Base-by-base conservation (phyloP, 1,140 invertebrate species). In the Trichogramma pretiosum region DNA sequence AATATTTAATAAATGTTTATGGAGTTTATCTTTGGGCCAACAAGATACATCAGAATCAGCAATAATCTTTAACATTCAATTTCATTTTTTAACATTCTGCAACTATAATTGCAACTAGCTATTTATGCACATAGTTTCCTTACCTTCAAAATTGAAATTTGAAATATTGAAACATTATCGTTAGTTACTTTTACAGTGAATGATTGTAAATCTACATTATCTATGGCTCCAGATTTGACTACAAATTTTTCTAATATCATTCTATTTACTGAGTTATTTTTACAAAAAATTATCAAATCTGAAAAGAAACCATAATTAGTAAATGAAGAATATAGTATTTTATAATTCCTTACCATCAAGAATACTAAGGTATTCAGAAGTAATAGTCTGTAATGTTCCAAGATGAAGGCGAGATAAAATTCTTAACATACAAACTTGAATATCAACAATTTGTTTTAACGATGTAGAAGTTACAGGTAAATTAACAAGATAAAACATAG, bases 341-440 rank as follows among this genome's bases (percentile, higher is more conserved):
- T 17, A 28, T 28, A 23, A 3, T 21, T 21, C n/a, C 18, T 36
- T 62, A 64, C 63, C 61, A 48, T 62, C 50, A 1, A 69, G 35
- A 21, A 67, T 60, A 26, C 50, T 46, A n/a, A 69, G 44, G 22
- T 69, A 69, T 26, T 60, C 61, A 7, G 38, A 21, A 18, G 55
- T 59, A 46, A 63, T 68, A 36, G 22, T 49, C 28, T 53, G 34
- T 50, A 64, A 67, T 46, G 59, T 59, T 28, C 41, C 43, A 0
- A 52, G 26, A 50, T 70, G 56, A 33, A 62, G 54, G 9, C 54
- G 47, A 19, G 58, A 63, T 5, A 71, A 56, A 45, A 66, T 57
- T 44, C 58, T 57, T 10, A 71, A 56, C 55, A 71, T 65, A 49
- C 53, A 58, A 19, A 63, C 57, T 54, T 71, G 67, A 18, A 69